Percentiles rank a stretch among this genome's conserved stretches.
Conservation (phyloP, 2,113 vertebrate species). For the Pluvialis apricaria region DNA sequence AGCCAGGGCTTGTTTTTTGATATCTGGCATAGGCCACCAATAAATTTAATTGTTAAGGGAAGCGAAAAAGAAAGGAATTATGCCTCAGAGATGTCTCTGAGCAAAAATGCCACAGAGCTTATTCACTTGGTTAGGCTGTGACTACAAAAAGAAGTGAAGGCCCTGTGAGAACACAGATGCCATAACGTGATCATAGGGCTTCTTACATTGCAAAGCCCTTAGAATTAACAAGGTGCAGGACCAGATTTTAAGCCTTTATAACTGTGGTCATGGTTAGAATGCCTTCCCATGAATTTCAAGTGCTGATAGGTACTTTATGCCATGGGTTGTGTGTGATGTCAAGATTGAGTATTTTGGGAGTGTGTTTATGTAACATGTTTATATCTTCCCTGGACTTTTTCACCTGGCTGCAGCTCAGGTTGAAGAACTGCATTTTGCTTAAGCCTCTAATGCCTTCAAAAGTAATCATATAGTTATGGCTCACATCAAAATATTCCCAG, state of each 20-base stretch:
- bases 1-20: not conserved
- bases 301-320: conserved; percentile 59
- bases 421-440: conserved; percentile 76
- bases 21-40: not conserved
- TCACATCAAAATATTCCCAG: conserved; percentile 80
- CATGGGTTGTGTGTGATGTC: conserved; percentile 79
- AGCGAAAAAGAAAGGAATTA: not conserved
- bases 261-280: not conserved
- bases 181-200: not conserved
- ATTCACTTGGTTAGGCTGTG: not conserved
- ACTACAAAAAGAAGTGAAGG: not conserved
- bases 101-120: not conserved
- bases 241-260: not conserved
- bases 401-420: conserved; percentile 82
- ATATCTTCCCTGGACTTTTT: conserved; percentile 72
- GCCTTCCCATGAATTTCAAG: not conserved
- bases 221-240: not conserved
- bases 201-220: not conserved
- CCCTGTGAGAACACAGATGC: not conserved
- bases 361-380: conserved; percentile 74
- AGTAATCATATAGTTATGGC: conserved; percentile 76
- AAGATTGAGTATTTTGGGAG: conserved; percentile 67
- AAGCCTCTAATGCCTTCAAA: conserved; percentile 77
- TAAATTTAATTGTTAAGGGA: not conserved
- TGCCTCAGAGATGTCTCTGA: not conserved